phyloP scores from a whole-genome alignment of 2,113 vertebrate species.

The Epinephelus fuscoguttatus region DNA sequence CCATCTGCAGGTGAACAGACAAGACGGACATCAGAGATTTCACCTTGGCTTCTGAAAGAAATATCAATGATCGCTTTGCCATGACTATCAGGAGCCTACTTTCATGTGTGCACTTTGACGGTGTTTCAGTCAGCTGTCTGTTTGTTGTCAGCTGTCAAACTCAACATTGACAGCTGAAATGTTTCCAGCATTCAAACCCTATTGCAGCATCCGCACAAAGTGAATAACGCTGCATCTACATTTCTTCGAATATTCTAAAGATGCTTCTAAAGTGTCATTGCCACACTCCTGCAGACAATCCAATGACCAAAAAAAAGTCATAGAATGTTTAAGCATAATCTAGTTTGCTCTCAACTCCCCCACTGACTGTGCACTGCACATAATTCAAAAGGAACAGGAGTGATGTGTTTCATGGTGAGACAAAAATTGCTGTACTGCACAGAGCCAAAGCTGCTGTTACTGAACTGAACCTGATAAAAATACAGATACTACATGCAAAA shows the following conservation, averaged over 20 bases:
- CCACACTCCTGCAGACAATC: neutral
- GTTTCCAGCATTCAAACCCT: neutral
- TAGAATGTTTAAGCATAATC: neutral
- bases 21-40: constrained; percentile 50
- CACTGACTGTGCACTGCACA: neutral
- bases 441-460: neutral
- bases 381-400: constrained; percentile 1
- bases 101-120: constrained; percentile 19
- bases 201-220: neutral
- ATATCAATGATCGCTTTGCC: constrained; percentile 6
- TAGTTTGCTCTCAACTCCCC: neutral
- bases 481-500: neutral
- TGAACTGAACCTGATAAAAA: neutral
- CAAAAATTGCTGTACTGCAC: neutral
- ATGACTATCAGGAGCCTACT: constrained; percentile 20
- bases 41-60: constrained; percentile 40
- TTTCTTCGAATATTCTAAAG: neutral
- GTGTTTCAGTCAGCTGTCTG: constrained; percentile 18
- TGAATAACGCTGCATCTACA: neutral
- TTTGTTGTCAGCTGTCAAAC: constrained; percentile 7
- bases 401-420: constrained; percentile 1
- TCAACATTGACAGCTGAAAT: neutral
- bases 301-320: neutral
- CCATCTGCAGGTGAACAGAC: constrained; percentile 88
- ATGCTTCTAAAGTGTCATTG: neutral